Evolutionary conservation across 2,797 vertebrate species (phyloP).

Genomic region (Hemitrygon akajei): DNA sequence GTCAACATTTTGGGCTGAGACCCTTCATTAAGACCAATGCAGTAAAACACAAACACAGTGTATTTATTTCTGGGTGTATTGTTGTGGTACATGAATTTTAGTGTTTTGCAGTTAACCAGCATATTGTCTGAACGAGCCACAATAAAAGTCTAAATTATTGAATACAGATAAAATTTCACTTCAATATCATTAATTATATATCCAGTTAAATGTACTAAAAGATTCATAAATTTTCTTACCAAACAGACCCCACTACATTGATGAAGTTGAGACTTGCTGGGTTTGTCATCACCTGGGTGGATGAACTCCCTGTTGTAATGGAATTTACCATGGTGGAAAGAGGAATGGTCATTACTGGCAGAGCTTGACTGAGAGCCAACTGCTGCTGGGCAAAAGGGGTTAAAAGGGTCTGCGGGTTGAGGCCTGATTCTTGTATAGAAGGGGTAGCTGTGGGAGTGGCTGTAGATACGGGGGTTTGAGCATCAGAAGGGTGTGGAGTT

Average conservation of each 20-base stretch:
- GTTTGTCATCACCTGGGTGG: conserved; percentile 86
- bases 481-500: conserved; percentile 80
- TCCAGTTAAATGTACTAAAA: background rate
- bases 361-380: conserved; percentile 77
- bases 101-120: background rate
- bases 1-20: no score
- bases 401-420: conserved; percentile 79
- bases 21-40: no score
- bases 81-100: background rate
- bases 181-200: background rate
- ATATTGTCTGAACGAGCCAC: conserved; percentile 20
- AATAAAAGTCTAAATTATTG: conserved; percentile 37
- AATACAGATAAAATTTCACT: conserved; percentile 39
- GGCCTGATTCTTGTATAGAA: conserved; percentile 73
- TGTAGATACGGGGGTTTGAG: conserved; percentile 72
- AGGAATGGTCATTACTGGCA: conserved; percentile 94
- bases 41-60: no score
- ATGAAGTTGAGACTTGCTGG: conserved; percentile 89
- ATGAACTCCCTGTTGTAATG: conserved; percentile 74
- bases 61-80: background rate
- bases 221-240: conserved; percentile 60
- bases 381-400: conserved; percentile 87
- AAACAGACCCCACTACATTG: conserved; percentile 89
- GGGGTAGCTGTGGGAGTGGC: conserved; percentile 67
- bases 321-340: conserved; percentile 84